A percentile compares a stretch with the other conserved stretches of the same genome.
Conservation (phyloP, 2,888 invertebrate genomes). For the Leptopilina myrica region DNA sequence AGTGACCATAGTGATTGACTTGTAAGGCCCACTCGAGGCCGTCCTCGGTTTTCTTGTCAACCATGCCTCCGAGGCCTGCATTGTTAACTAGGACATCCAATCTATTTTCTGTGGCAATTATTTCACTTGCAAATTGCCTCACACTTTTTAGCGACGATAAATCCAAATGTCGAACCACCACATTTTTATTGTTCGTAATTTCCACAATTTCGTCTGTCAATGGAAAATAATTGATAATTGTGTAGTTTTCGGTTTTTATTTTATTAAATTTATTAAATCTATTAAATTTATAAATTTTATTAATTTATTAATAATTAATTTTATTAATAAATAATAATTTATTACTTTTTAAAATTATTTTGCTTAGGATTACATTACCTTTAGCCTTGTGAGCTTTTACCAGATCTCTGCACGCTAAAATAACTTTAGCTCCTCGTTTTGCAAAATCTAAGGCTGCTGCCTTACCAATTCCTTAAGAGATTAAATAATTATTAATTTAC, state of each 20-base stretch:
- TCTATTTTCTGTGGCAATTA: constrained; percentile 84
- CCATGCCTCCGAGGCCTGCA: constrained; percentile 89
- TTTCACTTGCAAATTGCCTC: constrained; percentile 89
- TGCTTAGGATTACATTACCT: background rate
- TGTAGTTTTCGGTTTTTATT: too few species aligned
- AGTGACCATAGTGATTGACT: constrained; percentile 96
- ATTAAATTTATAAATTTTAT: too few species aligned
- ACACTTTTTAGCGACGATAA: constrained; percentile 87
- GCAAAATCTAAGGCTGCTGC: constrained; percentile 14
- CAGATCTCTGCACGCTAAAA: constrained; percentile 24
- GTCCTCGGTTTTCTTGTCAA: constrained; percentile 86
- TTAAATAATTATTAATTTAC: background rate
- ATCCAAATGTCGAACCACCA: constrained; percentile 86
- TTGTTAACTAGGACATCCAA: constrained; percentile 90
- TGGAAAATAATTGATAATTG: background rate
- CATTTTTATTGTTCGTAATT: constrained; percentile 83
- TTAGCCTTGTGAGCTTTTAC: background rate
- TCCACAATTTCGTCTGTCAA: constrained; percentile 84
- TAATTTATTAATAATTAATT: too few species aligned
- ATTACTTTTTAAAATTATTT: background rate
- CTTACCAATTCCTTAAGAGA: constrained; percentile 9
- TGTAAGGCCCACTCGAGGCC: constrained; percentile 93
- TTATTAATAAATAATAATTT: too few species aligned
- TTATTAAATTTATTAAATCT: too few species aligned
- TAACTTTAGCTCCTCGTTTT: constrained; percentile 27